Evolutionary conservation across 2,888 invertebrate genomes (phyloP).

Genomic region (Andrena fulva): DNA sequence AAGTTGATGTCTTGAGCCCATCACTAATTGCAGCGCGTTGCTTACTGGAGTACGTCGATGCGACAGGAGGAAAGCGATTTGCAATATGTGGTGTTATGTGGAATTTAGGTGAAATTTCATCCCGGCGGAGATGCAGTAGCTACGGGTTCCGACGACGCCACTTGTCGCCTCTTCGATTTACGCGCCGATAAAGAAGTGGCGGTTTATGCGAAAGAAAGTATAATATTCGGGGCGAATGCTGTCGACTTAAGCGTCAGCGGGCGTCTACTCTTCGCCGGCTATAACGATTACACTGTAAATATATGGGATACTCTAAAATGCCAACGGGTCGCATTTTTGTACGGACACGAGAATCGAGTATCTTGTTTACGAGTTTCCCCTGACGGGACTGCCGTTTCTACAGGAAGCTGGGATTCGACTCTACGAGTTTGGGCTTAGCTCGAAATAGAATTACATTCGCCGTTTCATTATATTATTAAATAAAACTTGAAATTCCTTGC

Average conservation of each 20-base stretch:
- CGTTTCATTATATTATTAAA: slow-evolving; percentile 29
- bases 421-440: slow-evolving; percentile 88
- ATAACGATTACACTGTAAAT: slow-evolving; percentile 99
- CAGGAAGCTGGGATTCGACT: slow-evolving; percentile 98
- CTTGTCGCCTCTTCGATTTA: slow-evolving; percentile 98
- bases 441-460: slow-evolving; percentile 12
- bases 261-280: slow-evolving; percentile 98
- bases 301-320: slow-evolving; percentile 99
- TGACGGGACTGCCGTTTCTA: slow-evolving; percentile 98
- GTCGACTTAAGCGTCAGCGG: slow-evolving; percentile 99
- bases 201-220: slow-evolving; percentile 97
- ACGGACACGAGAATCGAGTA: slow-evolving; percentile 98
- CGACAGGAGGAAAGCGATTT: slow-evolving; percentile 17
- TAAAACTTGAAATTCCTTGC: slow-evolving; percentile 23
- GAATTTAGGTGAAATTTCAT: slow-evolving; percentile 93
- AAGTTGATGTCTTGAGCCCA: too few relatives aligned
- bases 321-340: slow-evolving; percentile 94
- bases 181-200: slow-evolving; percentile 99
- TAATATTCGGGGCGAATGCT: slow-evolving; percentile 98
- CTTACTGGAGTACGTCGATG: background rate
- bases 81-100: slow-evolving; percentile 24
- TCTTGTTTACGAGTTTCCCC: slow-evolving; percentile 97
- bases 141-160: slow-evolving; percentile 99
- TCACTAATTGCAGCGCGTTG: background rate
- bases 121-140: slow-evolving; percentile 99